Conservation (phyloP, 1,140 invertebrate species). For the Penaeus indicus region DNA sequence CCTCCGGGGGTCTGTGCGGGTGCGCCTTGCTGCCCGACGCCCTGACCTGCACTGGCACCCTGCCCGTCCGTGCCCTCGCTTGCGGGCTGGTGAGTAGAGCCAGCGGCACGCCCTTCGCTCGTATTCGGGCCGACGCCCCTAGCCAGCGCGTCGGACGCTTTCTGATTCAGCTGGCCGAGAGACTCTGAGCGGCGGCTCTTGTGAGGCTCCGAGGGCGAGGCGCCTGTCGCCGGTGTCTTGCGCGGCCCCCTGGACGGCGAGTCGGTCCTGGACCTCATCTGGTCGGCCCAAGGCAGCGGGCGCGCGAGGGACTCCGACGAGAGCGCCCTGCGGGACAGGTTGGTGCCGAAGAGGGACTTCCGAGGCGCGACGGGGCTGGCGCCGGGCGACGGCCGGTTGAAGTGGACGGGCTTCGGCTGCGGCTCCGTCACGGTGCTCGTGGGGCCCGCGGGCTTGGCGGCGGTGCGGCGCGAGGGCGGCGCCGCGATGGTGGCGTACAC, state of each 20-base stretch:
- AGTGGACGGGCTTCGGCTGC: conserved; percentile 37
- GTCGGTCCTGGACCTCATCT: conserved; percentile 32
- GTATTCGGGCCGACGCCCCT: background rate
- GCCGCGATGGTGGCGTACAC: conserved; percentile 24
- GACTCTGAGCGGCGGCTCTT: background rate
- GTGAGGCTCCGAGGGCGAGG: background rate
- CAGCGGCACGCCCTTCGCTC: background rate
- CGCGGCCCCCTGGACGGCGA: conserved; percentile 11
- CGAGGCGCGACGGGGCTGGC: conserved; percentile 47
- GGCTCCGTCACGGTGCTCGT: conserved; percentile 19
- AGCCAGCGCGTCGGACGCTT: background rate
- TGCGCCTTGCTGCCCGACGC: background rate
- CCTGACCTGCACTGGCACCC: conserved; percentile 24
- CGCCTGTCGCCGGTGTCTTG: background rate
- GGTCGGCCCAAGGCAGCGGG: conserved; percentile 24
- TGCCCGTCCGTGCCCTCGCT: conserved; percentile 4
- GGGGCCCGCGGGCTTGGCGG: conserved; percentile 30
- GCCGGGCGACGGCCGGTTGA: conserved; percentile 53
- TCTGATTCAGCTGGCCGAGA: background rate
- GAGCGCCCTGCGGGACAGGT: conserved; percentile 17
- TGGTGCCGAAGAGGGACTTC: conserved; percentile 38
- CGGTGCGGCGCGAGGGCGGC: background rate
- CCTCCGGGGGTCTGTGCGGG: background rate
- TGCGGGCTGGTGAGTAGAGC: background rate
- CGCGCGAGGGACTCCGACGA: conserved; percentile 40